Percentiles rank a stretch among this genome's conserved stretches.
These are phyloP conservation scores for Pollicipes pollicipes DNA, from an alignment of 1,140 invertebrate genomes.

Conservation along the genomic window DNA sequence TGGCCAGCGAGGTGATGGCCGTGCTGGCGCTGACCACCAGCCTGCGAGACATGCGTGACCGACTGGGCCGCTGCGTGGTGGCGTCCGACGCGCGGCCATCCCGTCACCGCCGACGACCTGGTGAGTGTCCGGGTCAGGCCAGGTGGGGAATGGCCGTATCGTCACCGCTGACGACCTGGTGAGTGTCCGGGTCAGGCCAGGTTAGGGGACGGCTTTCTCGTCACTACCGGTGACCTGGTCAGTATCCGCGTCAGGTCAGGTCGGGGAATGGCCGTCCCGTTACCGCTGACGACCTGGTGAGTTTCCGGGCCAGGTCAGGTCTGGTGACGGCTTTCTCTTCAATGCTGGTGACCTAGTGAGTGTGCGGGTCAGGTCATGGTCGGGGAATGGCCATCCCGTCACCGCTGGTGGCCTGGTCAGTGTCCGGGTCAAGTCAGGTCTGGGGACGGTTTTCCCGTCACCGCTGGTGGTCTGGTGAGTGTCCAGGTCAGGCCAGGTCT, in stretches of 20 bases:
- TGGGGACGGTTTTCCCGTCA: not conserved
- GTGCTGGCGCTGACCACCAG: conserved; percentile 43
- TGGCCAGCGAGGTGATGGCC: conserved; percentile 98
- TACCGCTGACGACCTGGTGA: conserved; percentile 86
- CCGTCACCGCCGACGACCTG: conserved; percentile 89
- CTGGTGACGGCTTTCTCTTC: not conserved
- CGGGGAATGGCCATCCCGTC: conserved; percentile 65
- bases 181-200: too few relatives aligned
- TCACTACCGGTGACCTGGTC: not conserved
- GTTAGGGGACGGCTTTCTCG: not conserved
- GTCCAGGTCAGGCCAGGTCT: too few relatives aligned
- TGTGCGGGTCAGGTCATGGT: too few relatives aligned
- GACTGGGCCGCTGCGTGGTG: conserved; percentile 81
- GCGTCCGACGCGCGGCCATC: conserved; percentile 64
- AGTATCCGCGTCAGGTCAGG: too few relatives aligned
- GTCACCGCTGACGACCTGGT: conserved; percentile 91
- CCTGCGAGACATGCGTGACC: conserved; percentile 65
- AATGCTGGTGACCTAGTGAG: not conserved
- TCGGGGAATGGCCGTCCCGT: conserved; percentile 46
- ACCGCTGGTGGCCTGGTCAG: conserved; percentile 87
- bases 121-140: too few relatives aligned
- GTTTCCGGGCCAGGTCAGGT: too few relatives aligned
- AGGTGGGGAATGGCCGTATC: conserved; percentile 39
- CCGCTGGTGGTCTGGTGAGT: not conserved
- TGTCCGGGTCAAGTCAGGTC: too few relatives aligned